phyloP scores from a whole-genome alignment of 2,113 vertebrate genomes.

The Turnix velox region DNA sequence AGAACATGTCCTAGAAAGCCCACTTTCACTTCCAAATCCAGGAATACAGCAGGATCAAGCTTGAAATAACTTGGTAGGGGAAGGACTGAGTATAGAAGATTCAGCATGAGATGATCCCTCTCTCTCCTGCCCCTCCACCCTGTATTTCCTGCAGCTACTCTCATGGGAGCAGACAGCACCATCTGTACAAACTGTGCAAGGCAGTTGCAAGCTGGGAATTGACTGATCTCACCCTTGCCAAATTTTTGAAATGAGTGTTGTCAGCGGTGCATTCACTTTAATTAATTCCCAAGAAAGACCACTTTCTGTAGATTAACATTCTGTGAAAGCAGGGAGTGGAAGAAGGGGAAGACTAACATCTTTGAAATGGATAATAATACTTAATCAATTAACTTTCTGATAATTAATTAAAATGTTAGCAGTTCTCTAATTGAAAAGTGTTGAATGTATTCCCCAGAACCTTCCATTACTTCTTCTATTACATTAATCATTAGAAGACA shows the following conservation, averaged over 20 bases:
- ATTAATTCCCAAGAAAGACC: background rate
- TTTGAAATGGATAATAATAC: background rate
- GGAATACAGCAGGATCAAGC: background rate
- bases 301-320: background rate
- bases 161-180: background rate
- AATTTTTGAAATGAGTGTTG: background rate
- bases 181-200: rapidly evolving
- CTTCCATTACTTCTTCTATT: constrained; percentile 9
- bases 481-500: constrained; percentile 29
- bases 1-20: background rate
- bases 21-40: background rate
- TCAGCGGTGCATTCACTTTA: background rate
- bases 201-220: background rate
- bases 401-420: constrained; percentile 35
- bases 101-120: background rate
- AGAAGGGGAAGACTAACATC: background rate
- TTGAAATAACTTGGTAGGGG: background rate
- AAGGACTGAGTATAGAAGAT: background rate
- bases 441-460: background rate
- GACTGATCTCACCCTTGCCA: background rate
- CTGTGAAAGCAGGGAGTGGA: background rate
- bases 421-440: constrained; percentile 23
- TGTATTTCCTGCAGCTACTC: background rate
- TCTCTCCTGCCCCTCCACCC: background rate
- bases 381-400: background rate